Evolutionary conservation across 2,888 invertebrate genomes (phyloP).

Genomic region (Calliphora vomitoria): DNA sequence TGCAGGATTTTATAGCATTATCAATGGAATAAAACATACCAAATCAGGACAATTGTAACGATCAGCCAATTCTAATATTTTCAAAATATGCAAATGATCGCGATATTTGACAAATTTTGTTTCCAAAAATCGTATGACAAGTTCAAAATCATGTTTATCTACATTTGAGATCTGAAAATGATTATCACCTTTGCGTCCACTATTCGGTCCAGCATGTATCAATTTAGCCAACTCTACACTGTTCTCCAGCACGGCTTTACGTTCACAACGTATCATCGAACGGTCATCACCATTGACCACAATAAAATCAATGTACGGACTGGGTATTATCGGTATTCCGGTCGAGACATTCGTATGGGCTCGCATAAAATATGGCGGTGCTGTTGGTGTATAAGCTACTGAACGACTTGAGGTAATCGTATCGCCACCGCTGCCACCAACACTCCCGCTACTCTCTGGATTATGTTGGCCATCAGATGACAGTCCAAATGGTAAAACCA

Average conservation of each 20-base stretch:
- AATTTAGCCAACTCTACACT: conserved; percentile 84
- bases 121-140: conserved; percentile 83
- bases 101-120: conserved; percentile 84
- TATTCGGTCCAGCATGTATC: conserved; percentile 83
- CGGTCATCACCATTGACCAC: conserved; percentile 84
- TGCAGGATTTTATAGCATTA: background rate
- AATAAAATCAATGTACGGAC: conserved; percentile 84
- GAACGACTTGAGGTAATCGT: conserved; percentile 50
- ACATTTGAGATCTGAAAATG: conserved; percentile 84
- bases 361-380: conserved; percentile 81
- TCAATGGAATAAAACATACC: conserved; percentile 77
- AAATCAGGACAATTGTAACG: conserved; percentile 84
- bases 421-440: conserved; percentile 13
- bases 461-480: conserved; percentile 82
- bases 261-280: conserved; percentile 83
- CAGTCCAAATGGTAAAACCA: conserved; percentile 84
- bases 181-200: conserved; percentile 84
- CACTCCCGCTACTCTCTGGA: conserved; percentile 74
- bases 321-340: conserved; percentile 81
- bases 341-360: conserved; percentile 81
- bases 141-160: conserved; percentile 83
- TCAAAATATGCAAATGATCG: conserved; percentile 83
- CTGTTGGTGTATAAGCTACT: conserved; percentile 78
- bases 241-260: conserved; percentile 83
- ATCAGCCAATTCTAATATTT: conserved; percentile 83